These are phyloP conservation scores for Cliona cf. orientalis DNA, from an alignment of 37 sponge, comb jelly and placozoan species.

Conservation along the genomic window DNA sequence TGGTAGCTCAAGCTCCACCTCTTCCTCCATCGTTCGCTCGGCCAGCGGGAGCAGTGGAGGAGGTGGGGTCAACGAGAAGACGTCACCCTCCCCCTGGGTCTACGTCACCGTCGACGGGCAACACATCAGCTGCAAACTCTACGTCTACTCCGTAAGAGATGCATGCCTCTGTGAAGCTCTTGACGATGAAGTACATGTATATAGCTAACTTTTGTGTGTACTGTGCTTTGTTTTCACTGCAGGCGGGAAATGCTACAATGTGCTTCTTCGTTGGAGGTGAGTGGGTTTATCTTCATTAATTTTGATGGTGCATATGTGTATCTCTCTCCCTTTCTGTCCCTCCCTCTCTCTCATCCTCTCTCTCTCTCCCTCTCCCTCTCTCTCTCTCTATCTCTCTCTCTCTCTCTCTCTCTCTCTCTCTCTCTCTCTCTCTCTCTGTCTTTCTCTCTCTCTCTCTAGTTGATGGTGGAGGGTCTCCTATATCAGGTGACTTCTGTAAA, in stretches of 20 bases:
- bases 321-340: no score
- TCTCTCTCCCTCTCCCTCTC: not conserved
- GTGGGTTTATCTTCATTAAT: not conserved
- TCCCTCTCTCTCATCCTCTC: not conserved
- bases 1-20: no score
- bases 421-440: not conserved
- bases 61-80: not conserved
- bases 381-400: not conserved
- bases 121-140: constrained; percentile 54
- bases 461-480: not conserved
- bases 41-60: not conserved
- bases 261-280: constrained; percentile 82
- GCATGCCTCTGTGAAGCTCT: not conserved
- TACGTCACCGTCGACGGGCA: constrained; percentile 67
- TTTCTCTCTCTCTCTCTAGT: not conserved
- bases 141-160: constrained; percentile 72
- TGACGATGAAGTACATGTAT: not conserved
- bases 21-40: constrained; percentile 17
- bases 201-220: not conserved
- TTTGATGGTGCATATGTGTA: no score
- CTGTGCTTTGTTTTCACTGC: not conserved
- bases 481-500: constrained; percentile 66
- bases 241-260: constrained; percentile 68
- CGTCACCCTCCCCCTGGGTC: constrained; percentile 35
- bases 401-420: not conserved